These are phyloP conservation scores for Forpus xanthops DNA, from an alignment of 2,797 vertebrate species.

Conservation along the genomic window DNA sequence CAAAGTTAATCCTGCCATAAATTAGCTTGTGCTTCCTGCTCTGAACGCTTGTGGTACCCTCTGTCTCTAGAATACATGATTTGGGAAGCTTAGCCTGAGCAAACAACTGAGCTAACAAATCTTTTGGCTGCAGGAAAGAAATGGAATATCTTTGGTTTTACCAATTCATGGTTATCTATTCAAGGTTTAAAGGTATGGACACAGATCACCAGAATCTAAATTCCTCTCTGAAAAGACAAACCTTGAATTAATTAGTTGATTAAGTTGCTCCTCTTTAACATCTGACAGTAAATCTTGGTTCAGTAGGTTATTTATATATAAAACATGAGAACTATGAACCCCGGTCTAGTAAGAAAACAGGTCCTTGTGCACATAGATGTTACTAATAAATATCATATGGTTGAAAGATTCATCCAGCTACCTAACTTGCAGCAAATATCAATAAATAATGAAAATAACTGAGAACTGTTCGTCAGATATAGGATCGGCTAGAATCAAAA, in stretches of 20 bases:
- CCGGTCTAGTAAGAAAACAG: not conserved
- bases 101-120: not conserved
- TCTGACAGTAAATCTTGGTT: not conserved
- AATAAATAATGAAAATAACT: not conserved
- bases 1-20: conserved; percentile 41
- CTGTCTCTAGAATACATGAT: conserved; percentile 38
- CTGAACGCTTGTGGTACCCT: not conserved
- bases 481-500: not conserved
- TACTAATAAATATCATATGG: not conserved
- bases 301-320: not conserved
- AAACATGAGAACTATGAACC: not conserved
- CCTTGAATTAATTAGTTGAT: not conserved
- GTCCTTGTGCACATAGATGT: not conserved
- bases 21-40: conserved; percentile 22
- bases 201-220: not conserved
- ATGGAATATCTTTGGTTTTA: not conserved
- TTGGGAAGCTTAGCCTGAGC: not conserved
- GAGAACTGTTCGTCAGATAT: not conserved
- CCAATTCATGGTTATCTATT: not conserved
- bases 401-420: not conserved
- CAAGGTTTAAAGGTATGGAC: not conserved
- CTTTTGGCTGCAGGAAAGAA: not conserved
- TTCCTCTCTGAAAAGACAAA: not conserved
- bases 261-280: not conserved
- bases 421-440: not conserved